Percentiles rank a stretch among this genome's conserved stretches.
Evolutionary conservation across 2,888 invertebrate genomes (phyloP).

Genomic region (Aelia acuminata): DNA sequence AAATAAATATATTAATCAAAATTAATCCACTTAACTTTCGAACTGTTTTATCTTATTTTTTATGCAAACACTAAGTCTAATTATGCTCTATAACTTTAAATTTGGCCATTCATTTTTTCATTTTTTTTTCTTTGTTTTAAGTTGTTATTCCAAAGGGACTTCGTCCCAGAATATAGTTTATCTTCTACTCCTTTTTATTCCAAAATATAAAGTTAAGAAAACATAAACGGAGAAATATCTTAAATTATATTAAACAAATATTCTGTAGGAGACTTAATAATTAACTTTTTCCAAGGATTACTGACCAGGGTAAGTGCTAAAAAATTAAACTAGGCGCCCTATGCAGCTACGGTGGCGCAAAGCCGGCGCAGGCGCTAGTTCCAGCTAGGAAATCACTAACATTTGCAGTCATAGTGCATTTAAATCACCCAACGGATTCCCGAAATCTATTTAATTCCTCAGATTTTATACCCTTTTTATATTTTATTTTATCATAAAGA

Average conservation of each 20-base stretch:
- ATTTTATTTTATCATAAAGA: too few relatives aligned
- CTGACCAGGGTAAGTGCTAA: background rate
- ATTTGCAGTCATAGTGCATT: background rate
- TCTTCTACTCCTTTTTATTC: too few relatives aligned
- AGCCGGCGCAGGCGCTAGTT: background rate
- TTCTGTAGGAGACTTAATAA: background rate
- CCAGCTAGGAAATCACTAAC: background rate
- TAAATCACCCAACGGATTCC: background rate
- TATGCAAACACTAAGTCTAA: too few relatives aligned
- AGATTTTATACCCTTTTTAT: background rate
- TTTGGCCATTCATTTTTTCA: too few relatives aligned
- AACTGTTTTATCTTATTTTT: too few relatives aligned
- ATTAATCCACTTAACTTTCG: too few relatives aligned
- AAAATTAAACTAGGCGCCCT: conserved; percentile 13
- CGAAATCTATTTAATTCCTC: background rate
- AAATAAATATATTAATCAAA: too few relatives aligned
- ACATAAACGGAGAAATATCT: background rate
- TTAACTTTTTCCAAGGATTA: background rate
- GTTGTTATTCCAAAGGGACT: too few relatives aligned
- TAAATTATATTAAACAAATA: background rate
- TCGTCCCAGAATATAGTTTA: too few relatives aligned
- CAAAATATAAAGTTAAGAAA: too few relatives aligned
- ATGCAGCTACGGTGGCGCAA: conserved; percentile 13
- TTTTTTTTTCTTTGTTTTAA: too few relatives aligned
- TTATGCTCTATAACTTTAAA: too few relatives aligned